Evolutionary conservation across 2,888 invertebrate genomes (phyloP), one percentile per base, ranked within the genome.

Genomic region (Pharmacophagus antenor): DNA sequence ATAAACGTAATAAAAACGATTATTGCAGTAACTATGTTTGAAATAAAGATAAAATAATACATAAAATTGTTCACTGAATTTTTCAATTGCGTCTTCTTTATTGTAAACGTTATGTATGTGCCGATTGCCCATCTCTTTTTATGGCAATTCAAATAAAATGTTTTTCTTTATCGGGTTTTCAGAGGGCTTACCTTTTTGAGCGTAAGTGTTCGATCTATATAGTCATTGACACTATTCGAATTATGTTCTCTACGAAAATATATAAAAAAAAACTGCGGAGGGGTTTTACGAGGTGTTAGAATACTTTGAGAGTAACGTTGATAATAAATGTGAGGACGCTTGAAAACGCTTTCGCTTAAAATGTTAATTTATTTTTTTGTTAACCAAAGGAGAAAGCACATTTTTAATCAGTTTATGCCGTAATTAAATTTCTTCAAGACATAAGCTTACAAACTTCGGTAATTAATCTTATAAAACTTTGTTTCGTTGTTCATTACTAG

Each of bases 261-360:
- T 44, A 18, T 44, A 44, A 44, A 44, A 44, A 44, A 2, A 18
- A 18, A 44, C 8, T 18, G 18, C 41, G 17, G 41, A 10, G n/a
- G 4, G n/a, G n/a, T 44, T 20, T n/a, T 44, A 20, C 42, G 18
- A 44, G 42, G 18, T 44, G 20, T 44, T 44, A 6, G 18, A 44
- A 44, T 44, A 20, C 10, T 44, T 44, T 44, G 18, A 18, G 18
- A 20, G 20, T 3, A 1, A 44, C 18, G 42, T 7, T 27, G 27
- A 44, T 44, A 44, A 18, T 44, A 20, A 37, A 44, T 10, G 20
- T 18, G 17, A 10, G 20, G 42, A 44, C 7, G 42, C 8, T 44
- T 5, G 1, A 44, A 44, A 44, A 44, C 8, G 49, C 56, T 56
- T 56, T 49, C 49, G 8, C 49, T 37, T 23, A 41, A 56, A 56